Evolutionary conservation across 2,888 invertebrate genomes (phyloP).

Genomic region (Petrolisthes manimaculis): DNA sequence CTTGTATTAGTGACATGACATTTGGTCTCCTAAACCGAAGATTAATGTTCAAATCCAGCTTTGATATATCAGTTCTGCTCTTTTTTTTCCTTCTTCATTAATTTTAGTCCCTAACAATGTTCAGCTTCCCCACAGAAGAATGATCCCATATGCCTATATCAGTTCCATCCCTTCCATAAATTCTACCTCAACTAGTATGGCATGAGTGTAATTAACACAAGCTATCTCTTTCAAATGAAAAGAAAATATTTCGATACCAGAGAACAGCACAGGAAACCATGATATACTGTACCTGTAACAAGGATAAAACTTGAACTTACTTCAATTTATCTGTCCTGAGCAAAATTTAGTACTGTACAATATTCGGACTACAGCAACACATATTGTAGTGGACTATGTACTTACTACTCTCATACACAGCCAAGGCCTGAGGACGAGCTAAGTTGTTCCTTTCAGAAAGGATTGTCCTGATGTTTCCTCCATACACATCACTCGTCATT

Average conservation of each 20-base stretch:
- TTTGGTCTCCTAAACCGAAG: background rate
- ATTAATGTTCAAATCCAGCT: background rate
- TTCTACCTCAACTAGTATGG: background rate
- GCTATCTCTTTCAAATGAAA: background rate
- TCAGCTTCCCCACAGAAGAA: too few species aligned
- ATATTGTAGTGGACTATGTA: slow-evolving; percentile 12
- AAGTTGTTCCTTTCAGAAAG: slow-evolving; percentile 78
- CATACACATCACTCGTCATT: slow-evolving; percentile 72
- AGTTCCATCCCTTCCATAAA: background rate
- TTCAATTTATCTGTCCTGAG: background rate
- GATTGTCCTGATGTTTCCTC: slow-evolving; percentile 78
- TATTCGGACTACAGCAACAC: background rate
- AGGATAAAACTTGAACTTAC: background rate
- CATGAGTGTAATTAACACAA: background rate
- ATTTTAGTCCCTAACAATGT: too few species aligned
- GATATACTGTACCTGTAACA: background rate
- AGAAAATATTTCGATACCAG: background rate
- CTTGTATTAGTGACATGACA: background rate
- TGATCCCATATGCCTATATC: background rate
- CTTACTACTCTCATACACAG: slow-evolving; percentile 79
- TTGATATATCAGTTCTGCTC: background rate
- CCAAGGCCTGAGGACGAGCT: slow-evolving; percentile 83
- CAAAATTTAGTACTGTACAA: background rate
- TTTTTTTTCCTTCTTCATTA: too few species aligned
- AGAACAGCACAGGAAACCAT: background rate